phyloP scores from a whole-genome alignment of 2,113 vertebrate species.

The Prunella himalayana region DNA sequence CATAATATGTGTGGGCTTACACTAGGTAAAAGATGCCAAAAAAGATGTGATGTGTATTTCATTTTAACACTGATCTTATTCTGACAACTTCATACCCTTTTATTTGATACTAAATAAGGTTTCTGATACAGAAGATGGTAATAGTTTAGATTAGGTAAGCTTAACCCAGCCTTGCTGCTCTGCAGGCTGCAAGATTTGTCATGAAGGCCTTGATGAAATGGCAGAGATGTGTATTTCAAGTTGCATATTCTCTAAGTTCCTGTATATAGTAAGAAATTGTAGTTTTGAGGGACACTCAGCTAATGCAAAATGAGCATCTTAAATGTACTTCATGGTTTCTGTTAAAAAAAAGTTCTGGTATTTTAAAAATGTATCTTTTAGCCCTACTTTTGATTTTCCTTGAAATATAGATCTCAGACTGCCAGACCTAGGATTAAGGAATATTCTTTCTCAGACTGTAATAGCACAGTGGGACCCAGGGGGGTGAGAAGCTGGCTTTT shows the following conservation, averaged over 20 bases:
- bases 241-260: not conserved
- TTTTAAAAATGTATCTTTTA: not conserved
- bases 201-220: not conserved
- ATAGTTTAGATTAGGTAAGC: not conserved
- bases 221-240: not conserved
- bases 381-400: not conserved
- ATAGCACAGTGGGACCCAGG: not conserved
- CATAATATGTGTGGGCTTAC: not conserved
- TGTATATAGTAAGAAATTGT: not conserved
- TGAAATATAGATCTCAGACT: not conserved
- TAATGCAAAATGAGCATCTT: not conserved
- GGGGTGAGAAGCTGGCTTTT: constrained; percentile 10
- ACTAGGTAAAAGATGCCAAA: not conserved
- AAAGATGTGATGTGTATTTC: not conserved
- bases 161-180: not conserved
- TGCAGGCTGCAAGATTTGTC: not conserved
- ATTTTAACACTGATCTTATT: not conserved
- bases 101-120: not conserved
- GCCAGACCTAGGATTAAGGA: not conserved
- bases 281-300: not conserved
- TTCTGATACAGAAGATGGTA: not conserved
- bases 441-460: not conserved
- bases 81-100: not conserved
- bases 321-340: not conserved
- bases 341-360: not conserved